Conservation (phyloP, 2,888 invertebrate genomes). For the Yponomeuta malinellus region DNA sequence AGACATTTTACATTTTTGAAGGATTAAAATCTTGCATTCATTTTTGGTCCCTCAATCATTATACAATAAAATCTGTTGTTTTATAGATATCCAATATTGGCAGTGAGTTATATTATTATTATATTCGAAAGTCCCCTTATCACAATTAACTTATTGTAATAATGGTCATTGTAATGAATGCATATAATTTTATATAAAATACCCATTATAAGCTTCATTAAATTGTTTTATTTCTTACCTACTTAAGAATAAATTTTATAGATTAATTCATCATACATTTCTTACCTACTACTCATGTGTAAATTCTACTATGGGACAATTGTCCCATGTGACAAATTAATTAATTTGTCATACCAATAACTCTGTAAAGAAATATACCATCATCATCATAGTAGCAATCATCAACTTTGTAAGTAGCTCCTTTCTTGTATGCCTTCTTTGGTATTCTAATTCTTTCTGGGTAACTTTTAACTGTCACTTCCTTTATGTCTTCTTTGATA, state of each 20-base stretch:
- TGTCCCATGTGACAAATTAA: too few relatives aligned
- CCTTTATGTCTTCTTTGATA: slow-evolving; percentile 35
- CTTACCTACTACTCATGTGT: slow-evolving; percentile 21
- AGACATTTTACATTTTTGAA: background rate
- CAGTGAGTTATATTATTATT: slow-evolving; percentile 44
- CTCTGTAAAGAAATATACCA: slow-evolving; percentile 86
- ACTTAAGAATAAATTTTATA: slow-evolving; percentile 15
- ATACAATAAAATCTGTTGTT: background rate
- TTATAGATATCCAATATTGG: slow-evolving; percentile 1
- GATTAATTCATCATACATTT: slow-evolving; percentile 12
- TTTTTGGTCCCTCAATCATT: background rate
- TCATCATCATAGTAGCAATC: slow-evolving; percentile 89
- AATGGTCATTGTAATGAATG: slow-evolving; percentile 34
- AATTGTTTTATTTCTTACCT: slow-evolving; percentile 47
- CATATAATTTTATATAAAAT: slow-evolving; percentile 68
- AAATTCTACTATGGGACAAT: background rate
- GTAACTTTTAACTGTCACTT: slow-evolving; percentile 51
- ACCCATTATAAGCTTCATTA: slow-evolving; percentile 56
- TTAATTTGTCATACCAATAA: slow-evolving; percentile 77
- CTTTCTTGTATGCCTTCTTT: slow-evolving; percentile 75
- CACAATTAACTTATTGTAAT: slow-evolving; percentile 26
- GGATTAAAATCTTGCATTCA: background rate
- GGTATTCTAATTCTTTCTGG: slow-evolving; percentile 82
- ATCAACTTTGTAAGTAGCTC: slow-evolving; percentile 82
- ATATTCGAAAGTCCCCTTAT: slow-evolving; percentile 37